These are phyloP conservation scores for Peromyscus attwateri DNA, from an alignment of 2,797 vertebrate genomes.

Conservation along the genomic window DNA sequence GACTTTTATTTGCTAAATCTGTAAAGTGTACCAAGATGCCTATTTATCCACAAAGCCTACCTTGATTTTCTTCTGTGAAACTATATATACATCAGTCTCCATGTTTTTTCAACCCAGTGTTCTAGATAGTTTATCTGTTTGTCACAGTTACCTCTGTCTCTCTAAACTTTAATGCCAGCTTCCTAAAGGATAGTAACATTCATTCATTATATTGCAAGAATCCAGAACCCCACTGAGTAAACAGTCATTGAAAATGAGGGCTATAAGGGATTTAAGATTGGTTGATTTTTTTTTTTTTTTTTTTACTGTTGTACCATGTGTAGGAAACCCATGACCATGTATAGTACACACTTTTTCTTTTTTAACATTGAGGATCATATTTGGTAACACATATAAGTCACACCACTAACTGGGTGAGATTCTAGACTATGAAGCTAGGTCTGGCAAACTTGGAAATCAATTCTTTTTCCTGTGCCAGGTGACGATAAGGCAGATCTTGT, in stretches of 20 bases:
- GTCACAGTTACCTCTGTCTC: neutral
- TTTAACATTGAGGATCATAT: neutral
- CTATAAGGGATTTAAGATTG: neutral
- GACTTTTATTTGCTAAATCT: slow-evolving; percentile 50
- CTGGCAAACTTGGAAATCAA: neutral
- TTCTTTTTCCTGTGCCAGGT: neutral
- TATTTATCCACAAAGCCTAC: neutral
- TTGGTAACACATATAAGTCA: neutral
- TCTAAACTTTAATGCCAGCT: neutral
- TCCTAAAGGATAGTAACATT: neutral
- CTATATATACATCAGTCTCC: neutral
- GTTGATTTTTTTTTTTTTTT: neutral
- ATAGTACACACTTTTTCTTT: neutral
- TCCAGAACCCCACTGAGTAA: neutral
- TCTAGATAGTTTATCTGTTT: neutral
- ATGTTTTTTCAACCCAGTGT: neutral
- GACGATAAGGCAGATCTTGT: neutral
- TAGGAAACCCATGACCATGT: neutral
- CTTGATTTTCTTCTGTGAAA: neutral
- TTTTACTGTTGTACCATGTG: neutral
- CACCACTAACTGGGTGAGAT: neutral
- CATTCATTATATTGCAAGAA: neutral
- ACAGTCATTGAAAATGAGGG: neutral
- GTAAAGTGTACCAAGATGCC: neutral
- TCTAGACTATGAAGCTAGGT: neutral